Evolutionary conservation across 2,113 vertebrate species (phyloP).

Genomic region (Vulpes ferrilata): DNA sequence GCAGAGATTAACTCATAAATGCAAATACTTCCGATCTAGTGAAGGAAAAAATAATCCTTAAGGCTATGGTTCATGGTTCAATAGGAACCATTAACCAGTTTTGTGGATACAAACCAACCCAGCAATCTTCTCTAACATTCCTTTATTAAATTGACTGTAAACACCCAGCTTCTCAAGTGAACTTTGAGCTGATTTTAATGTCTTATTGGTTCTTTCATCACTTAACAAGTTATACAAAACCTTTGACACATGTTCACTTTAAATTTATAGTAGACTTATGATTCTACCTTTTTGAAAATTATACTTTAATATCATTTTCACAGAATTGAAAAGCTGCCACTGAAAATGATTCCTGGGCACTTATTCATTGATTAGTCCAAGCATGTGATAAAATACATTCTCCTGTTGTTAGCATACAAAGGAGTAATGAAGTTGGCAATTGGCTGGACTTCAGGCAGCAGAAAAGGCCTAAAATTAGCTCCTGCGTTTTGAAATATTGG

Average conservation of each 20-base stretch:
- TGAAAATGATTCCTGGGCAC: neutral
- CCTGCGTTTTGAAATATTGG: neutral
- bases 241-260: neutral
- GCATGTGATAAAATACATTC: neutral
- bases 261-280: constrained; percentile 38
- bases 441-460: neutral
- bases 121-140: neutral
- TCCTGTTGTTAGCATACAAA: neutral
- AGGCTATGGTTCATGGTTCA: neutral
- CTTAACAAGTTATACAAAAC: neutral
- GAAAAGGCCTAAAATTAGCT: neutral
- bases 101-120: neutral
- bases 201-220: neutral
- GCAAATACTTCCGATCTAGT: neutral
- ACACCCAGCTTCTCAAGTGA: neutral
- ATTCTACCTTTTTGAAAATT: constrained; percentile 47
- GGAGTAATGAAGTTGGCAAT: neutral
- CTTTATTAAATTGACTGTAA: constrained; percentile 13
- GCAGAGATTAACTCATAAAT: neutral
- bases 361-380: neutral
- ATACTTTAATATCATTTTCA: constrained; percentile 21
- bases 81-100: neutral
- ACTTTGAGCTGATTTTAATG: constrained; percentile 15
- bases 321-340: constrained; percentile 22
- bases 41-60: neutral